Evolutionary conservation across 2,113 vertebrate species (phyloP).

Genomic region (Tinamus guttatus): DNA sequence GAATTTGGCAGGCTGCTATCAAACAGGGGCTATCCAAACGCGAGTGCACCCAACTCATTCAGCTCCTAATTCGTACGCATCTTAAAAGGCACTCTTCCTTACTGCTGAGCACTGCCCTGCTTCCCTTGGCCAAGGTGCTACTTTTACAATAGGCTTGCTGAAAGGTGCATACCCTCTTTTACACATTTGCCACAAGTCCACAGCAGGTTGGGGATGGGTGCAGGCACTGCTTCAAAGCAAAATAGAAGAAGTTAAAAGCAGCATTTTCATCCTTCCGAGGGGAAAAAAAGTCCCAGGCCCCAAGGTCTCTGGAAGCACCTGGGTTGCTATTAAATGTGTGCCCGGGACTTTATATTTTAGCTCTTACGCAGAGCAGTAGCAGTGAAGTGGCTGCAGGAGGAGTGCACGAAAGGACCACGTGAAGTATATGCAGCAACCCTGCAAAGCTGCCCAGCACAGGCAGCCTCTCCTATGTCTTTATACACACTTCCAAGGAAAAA

Average conservation of each 20-base stretch:
- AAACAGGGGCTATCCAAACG: slow-evolving; percentile 24
- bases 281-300: neutral
- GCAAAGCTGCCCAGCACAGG: accelerated
- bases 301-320: accelerated
- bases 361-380: neutral
- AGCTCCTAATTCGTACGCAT: neutral
- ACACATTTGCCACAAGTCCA: accelerated
- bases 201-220: accelerated
- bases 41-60: neutral
- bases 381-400: neutral
- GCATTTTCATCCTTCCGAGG: neutral
- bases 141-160: neutral
- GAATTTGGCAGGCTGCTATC: slow-evolving; percentile 68
- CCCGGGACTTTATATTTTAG: neutral
- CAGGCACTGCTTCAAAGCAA: accelerated
- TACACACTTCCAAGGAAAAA: slow-evolving; percentile 47
- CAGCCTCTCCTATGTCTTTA: slow-evolving; percentile 76
- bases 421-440: neutral
- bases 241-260: accelerated
- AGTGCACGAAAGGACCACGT: neutral
- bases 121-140: neutral
- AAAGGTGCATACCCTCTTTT: neutral
- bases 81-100: neutral
- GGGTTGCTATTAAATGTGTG: accelerated
- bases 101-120: neutral